These are phyloP conservation scores for Polyommatus icarus DNA, from an alignment of 2,888 invertebrate genomes.

Conservation along the genomic window DNA sequence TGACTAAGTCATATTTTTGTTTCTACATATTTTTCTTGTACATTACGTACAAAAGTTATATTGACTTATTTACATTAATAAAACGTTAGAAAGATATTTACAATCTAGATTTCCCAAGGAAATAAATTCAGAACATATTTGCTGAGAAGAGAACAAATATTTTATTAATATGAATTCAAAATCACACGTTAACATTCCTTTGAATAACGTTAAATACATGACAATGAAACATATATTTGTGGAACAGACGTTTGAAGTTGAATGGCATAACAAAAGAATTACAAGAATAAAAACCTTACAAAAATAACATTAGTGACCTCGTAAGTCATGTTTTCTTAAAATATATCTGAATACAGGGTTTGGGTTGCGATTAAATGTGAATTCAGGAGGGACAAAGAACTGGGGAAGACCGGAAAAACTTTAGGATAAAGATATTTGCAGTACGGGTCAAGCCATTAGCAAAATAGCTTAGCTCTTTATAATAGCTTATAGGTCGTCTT, in stretches of 20 bases:
- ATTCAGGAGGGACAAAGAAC: neutral
- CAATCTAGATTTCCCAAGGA: too few relatives aligned
- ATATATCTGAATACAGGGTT: neutral
- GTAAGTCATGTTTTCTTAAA: neutral
- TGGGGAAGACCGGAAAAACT: neutral
- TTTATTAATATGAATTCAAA: neutral
- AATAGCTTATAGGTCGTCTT: neutral
- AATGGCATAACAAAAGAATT: conserved; percentile 11
- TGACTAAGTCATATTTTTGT: too few relatives aligned
- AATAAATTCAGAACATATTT: too few relatives aligned
- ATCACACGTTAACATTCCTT: neutral
- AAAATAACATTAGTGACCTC: neutral
- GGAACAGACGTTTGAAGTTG: conserved; percentile 8
- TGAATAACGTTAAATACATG: neutral
- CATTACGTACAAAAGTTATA: too few relatives aligned
- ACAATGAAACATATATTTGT: neutral
- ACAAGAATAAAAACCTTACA: conserved; percentile 16
- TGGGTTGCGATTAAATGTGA: neutral
- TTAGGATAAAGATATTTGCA: neutral
- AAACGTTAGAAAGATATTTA: too few relatives aligned
- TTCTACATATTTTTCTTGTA: too few relatives aligned
- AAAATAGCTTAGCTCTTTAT: neutral
- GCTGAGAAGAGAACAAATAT: too few relatives aligned
- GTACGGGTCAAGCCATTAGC: neutral
- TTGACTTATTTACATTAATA: too few relatives aligned